These are phyloP conservation scores for Cyrtonyx montezumae DNA, from an alignment of 2,113 vertebrate genomes.

Conservation along the genomic window DNA sequence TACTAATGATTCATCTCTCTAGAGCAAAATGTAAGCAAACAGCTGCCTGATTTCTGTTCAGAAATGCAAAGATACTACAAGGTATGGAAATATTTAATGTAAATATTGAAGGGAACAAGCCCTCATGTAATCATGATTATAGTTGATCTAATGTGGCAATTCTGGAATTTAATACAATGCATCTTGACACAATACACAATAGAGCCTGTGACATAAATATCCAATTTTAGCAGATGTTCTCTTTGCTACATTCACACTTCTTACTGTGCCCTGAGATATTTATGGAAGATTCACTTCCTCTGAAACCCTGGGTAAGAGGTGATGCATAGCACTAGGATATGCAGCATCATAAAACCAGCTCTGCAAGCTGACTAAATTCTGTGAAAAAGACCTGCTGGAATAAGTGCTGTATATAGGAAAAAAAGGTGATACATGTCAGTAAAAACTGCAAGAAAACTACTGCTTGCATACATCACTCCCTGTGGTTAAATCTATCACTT, in stretches of 20 bases:
- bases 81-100: not conserved
- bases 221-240: not conserved
- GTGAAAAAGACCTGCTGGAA: slow-evolving; percentile 34
- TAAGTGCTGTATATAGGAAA: not conserved
- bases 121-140: not conserved
- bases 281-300: slow-evolving; percentile 16
- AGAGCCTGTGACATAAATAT: not conserved
- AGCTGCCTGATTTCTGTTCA: not conserved
- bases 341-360: not conserved
- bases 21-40: not conserved
- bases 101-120: not conserved
- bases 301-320: not conserved
- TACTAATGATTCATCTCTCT: not conserved
- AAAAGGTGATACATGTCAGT: slow-evolving; percentile 52
- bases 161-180: not conserved
- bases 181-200: not conserved
- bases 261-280: slow-evolving; percentile 8
- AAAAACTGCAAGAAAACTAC: slow-evolving; percentile 22
- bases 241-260: not conserved
- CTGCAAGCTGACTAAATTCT: slow-evolving; percentile 28
- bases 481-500: slow-evolving; percentile 51
- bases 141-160: not conserved
- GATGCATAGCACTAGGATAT: not conserved
- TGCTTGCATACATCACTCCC: slow-evolving; percentile 40
- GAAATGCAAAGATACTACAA: not conserved